These are phyloP conservation scores for Brachystomella parvula DNA, from an alignment of 1,140 invertebrate genomes.

Conservation along the genomic window DNA sequence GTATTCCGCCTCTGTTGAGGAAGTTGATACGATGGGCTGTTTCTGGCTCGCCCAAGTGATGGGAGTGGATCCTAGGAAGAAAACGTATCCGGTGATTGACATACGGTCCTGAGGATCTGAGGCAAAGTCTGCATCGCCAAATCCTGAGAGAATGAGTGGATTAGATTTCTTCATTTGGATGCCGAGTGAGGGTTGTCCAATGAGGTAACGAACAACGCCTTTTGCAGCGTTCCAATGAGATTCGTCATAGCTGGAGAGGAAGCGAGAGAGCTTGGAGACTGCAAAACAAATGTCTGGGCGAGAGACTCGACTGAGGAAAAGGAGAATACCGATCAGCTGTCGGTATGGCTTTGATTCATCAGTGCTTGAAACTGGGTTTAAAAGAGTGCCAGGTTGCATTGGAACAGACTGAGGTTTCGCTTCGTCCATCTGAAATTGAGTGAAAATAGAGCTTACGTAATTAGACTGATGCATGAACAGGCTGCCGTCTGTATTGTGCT, in stretches of 20 bases:
- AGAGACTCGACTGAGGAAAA: conserved; percentile 42
- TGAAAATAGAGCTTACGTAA: conserved; percentile 41
- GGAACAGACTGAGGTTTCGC: conserved; percentile 41
- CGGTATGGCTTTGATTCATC: conserved; percentile 35
- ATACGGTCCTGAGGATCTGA: conserved; percentile 22
- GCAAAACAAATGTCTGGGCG: conserved; percentile 44
- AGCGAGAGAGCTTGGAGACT: conserved; percentile 41
- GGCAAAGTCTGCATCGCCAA: conserved; percentile 38
- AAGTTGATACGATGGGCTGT: conserved; percentile 41
- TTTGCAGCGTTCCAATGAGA: conserved; percentile 42
- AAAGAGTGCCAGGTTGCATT: background rate
- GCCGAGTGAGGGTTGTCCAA: conserved; percentile 34
- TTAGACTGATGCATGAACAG: conserved; percentile 32
- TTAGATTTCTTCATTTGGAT: conserved; percentile 2
- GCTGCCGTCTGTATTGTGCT: background rate
- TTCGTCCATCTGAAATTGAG: conserved; percentile 41
- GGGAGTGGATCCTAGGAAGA: conserved; percentile 30
- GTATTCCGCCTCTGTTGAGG: conserved; percentile 43
- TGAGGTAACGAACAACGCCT: conserved; percentile 42
- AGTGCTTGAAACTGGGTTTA: background rate
- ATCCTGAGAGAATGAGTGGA: conserved; percentile 20
- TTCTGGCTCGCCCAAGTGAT: conserved; percentile 40
- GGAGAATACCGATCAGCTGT: conserved; percentile 41
- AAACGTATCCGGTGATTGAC: conserved; percentile 34
- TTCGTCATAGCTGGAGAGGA: conserved; percentile 39